phyloP scores from a whole-genome alignment of 2,797 vertebrate species.

The Silurus lanzhouensis region DNA sequence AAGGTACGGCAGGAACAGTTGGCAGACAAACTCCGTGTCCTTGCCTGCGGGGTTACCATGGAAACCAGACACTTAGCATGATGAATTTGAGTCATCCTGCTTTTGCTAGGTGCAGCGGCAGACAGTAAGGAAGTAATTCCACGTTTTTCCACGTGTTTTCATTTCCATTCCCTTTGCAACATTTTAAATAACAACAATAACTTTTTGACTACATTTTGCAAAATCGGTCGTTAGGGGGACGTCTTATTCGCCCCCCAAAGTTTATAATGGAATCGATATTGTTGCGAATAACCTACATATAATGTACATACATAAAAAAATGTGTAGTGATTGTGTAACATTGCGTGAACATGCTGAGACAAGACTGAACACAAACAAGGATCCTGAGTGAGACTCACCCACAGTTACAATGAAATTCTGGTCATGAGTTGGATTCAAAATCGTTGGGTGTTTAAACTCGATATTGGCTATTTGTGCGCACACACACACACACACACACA shows the following conservation, averaged over 20 bases:
- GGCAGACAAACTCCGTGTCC: slow-evolving; percentile 61
- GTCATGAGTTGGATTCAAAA: slow-evolving; percentile 55
- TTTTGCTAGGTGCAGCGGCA: neutral
- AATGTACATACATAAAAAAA: no score
- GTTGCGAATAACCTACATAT: no score
- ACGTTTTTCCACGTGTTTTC: no score
- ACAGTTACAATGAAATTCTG: slow-evolving; percentile 55
- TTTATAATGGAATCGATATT: no score
- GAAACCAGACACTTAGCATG: neutral
- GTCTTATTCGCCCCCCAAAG: neutral
- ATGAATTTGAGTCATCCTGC: no score
- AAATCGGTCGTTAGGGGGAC: no score
- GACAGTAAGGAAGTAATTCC: no score
- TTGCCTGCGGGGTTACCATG: slow-evolving; percentile 53
- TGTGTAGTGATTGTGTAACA: no score
- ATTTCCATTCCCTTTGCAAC: no score
- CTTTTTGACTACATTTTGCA: no score
- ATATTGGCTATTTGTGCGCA: neutral
- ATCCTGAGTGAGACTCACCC: slow-evolving; percentile 52
- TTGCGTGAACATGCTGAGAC: no score
- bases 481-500: slow-evolving; percentile 32
- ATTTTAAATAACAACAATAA: no score
- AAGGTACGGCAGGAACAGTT: slow-evolving; percentile 61
- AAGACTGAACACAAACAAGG: neutral
- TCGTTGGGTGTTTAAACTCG: slow-evolving; percentile 51